phyloP scores from a whole-genome alignment of 2,888 invertebrate genomes.

The Archips crataeganus region DNA sequence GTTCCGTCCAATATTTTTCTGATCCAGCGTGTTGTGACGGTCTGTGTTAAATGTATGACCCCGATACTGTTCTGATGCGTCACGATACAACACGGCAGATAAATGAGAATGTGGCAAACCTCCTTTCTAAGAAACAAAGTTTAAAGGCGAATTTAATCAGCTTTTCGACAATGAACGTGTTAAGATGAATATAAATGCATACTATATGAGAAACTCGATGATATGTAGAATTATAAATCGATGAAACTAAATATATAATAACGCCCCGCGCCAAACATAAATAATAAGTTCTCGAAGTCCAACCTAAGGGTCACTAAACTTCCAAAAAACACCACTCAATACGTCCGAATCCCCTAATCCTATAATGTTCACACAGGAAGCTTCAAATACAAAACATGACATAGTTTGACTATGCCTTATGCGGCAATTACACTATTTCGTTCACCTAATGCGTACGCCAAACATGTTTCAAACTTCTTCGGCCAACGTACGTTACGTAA shows the following conservation, averaged over 20 bases:
- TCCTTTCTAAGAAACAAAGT: background rate
- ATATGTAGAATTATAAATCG: constrained; percentile 45
- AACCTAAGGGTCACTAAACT: constrained; percentile 9
- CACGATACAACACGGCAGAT: no score
- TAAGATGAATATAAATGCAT: constrained; percentile 58
- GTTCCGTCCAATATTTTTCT: no score
- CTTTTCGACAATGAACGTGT: background rate
- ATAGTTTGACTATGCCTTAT: background rate
- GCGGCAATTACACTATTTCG: no score
- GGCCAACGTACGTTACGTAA: no score
- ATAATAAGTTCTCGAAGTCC: constrained; percentile 33
- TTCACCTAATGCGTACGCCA: no score
- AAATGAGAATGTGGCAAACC: no score
- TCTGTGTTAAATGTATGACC: no score
- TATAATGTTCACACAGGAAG: background rate
- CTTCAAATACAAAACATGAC: background rate
- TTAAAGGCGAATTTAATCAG: background rate
- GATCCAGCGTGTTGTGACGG: no score
- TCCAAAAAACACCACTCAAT: background rate
- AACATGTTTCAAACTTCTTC: no score
- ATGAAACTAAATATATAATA: constrained; percentile 19
- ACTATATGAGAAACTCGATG: constrained; percentile 48
- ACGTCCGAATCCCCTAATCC: background rate
- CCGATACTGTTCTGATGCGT: no score
- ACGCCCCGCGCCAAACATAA: constrained; percentile 37